Percentiles rank a stretch among this genome's conserved stretches.
Conservation (phyloP, 2,113 vertebrate genomes). For the Patagioenas fasciata region DNA sequence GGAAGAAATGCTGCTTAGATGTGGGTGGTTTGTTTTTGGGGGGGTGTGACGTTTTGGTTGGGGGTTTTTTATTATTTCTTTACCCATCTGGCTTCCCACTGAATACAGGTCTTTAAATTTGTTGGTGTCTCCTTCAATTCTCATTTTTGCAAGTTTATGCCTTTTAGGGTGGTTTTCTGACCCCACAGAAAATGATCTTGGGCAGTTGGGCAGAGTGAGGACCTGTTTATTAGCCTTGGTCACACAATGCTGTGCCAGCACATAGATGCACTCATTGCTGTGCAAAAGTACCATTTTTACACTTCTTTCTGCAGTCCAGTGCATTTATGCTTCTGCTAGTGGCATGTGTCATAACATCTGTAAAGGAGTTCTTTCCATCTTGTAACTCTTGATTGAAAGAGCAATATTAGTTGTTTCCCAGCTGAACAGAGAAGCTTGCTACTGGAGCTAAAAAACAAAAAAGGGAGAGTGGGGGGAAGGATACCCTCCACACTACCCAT, state of each 20-base stretch:
- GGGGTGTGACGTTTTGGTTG: too few species aligned
- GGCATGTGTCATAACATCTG: background rate
- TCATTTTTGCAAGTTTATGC: background rate
- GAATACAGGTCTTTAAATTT: background rate
- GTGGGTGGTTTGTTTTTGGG: background rate
- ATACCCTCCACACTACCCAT: too few species aligned
- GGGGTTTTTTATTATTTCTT: background rate
- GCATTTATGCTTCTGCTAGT: background rate
- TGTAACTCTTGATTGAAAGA: background rate
- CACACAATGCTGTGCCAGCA: background rate
- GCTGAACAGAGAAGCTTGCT: background rate
- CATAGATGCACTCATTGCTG: accelerated
- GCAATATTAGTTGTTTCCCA: background rate
- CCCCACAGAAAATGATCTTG: background rate
- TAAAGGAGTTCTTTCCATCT: background rate
- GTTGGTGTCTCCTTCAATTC: background rate
- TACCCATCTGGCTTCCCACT: background rate
- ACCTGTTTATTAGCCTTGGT: background rate
- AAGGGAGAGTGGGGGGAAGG: too few species aligned
- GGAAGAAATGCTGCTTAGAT: background rate
- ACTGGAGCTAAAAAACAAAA: background rate
- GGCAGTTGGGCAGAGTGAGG: background rate
- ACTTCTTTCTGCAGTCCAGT: background rate
- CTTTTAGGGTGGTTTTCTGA: background rate
- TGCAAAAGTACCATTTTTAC: background rate